Evolutionary conservation across 2,113 vertebrate species (phyloP).

Genomic region (Gymnobelideus leadbeateri): DNA sequence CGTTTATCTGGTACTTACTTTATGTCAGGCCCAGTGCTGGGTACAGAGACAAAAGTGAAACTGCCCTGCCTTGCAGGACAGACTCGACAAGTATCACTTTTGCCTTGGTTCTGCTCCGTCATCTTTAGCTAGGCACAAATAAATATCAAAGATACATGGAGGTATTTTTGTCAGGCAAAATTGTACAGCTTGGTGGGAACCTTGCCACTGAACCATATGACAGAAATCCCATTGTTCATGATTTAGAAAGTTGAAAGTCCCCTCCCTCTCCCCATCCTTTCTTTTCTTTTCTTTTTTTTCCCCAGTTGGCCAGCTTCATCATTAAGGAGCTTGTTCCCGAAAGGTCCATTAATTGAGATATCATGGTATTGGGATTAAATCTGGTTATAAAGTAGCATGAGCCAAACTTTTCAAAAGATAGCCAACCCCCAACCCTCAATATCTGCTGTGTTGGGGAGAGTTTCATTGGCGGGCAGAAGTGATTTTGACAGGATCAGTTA

Average conservation of each 20-base stretch:
- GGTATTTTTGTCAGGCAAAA: background rate
- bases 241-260: background rate
- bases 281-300: background rate
- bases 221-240: background rate
- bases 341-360: background rate
- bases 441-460: slow-evolving; percentile 57
- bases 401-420: slow-evolving; percentile 34
- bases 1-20: no score
- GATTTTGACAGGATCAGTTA: slow-evolving; percentile 60
- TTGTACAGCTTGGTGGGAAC: background rate
- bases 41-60: background rate
- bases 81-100: background rate
- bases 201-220: background rate
- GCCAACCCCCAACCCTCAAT: background rate
- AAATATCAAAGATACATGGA: background rate
- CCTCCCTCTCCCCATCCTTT: background rate
- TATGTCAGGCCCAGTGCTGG: no score
- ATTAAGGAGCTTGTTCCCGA: background rate
- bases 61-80: background rate
- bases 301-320: background rate
- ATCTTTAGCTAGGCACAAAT: background rate
- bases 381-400: slow-evolving; percentile 36
- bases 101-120: background rate
- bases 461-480: slow-evolving; percentile 57
- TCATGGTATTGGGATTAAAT: background rate